phyloP scores from a whole-genome alignment of 2,113 vertebrate species.

The Pseudopipra pipra region DNA sequence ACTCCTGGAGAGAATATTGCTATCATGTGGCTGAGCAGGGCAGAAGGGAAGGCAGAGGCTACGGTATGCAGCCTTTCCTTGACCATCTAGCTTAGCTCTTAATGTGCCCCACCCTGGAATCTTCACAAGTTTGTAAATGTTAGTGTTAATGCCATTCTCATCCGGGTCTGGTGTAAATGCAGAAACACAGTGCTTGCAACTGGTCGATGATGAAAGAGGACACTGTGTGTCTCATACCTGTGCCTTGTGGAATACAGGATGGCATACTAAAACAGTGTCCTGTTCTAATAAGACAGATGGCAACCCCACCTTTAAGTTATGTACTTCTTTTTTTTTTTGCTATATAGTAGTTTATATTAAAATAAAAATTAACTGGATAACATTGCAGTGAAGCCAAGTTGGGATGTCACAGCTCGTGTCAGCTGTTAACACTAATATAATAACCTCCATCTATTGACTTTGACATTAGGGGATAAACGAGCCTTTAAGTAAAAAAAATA shows the following conservation, averaged over 20 bases:
- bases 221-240: conserved; percentile 53
- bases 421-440: conserved; percentile 69
- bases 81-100: conserved; percentile 14
- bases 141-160: not conserved
- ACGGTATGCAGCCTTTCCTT: conserved; percentile 10
- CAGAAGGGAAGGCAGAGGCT: not conserved
- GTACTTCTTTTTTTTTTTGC: conserved; percentile 42
- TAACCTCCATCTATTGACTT: conserved; percentile 51
- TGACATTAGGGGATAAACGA: conserved; percentile 55
- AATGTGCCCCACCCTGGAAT: conserved; percentile 58
- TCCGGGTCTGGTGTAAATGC: not conserved
- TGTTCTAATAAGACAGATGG: conserved; percentile 31
- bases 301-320: conserved; percentile 75
- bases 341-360: conserved; percentile 62
- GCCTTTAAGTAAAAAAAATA: conserved; percentile 47
- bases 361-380: conserved; percentile 77
- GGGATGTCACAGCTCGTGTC: conserved; percentile 58
- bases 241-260: conserved; percentile 60
- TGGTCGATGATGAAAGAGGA: conserved; percentile 51
- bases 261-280: not conserved
- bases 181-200: conserved; percentile 30
- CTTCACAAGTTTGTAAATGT: conserved; percentile 7
- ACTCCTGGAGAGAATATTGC: conserved; percentile 60
- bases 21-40: conserved; percentile 38
- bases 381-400: conserved; percentile 70